Percentiles rank a stretch among this genome's conserved stretches.
Conservation (phyloP, 2,113 vertebrate species). For the Delphinus delphis region DNA sequence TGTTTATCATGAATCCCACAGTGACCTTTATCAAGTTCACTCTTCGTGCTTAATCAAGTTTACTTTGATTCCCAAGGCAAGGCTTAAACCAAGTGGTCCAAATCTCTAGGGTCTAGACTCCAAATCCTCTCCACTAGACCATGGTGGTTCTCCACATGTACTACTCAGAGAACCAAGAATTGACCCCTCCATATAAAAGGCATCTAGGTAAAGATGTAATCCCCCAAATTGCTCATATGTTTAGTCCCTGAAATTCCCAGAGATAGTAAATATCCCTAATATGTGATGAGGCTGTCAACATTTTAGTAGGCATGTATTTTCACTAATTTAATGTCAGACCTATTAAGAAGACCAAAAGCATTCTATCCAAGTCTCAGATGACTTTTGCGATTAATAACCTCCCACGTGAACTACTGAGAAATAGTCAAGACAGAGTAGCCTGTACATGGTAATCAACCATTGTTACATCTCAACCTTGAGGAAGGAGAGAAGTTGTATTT, state of each 20-base stretch:
- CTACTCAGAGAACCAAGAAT: not conserved
- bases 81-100: not conserved
- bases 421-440: not conserved
- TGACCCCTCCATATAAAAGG: not conserved
- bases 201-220: not conserved
- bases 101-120: not conserved
- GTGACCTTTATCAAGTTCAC: not conserved
- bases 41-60: not conserved
- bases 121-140: not conserved
- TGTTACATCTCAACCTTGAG: not conserved
- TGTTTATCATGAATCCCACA: not conserved
- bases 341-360: not conserved
- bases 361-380: not conserved
- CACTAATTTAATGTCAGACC: not conserved
- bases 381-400: not conserved
- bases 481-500: conserved; percentile 36
- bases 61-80: not conserved
- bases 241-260: not conserved
- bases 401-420: not conserved
- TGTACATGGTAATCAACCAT: conserved; percentile 31
- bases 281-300: not conserved
- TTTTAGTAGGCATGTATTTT: not conserved
- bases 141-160: not conserved
- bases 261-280: not conserved
- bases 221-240: not conserved